Conservation (phyloP, 2,888 invertebrate genomes). For the Arrhopalites spinosus region DNA sequence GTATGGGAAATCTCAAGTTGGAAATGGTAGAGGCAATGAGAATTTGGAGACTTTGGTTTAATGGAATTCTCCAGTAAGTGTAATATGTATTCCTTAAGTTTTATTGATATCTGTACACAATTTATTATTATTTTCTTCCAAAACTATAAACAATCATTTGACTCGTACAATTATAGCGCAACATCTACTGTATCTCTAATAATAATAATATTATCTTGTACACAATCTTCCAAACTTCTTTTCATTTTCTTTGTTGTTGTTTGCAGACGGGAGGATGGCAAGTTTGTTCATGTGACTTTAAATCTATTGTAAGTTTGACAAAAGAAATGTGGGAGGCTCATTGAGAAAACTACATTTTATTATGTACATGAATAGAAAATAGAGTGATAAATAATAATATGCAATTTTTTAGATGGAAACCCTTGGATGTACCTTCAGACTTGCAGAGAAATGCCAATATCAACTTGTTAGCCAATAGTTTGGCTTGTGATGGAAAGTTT, state of each 20-base stretch:
- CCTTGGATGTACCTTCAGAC: conserved; percentile 48
- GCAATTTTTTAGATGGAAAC: conserved; percentile 50
- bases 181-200: too few relatives aligned
- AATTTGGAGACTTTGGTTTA: conserved; percentile 70
- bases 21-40: conserved; percentile 67
- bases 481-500: conserved; percentile 42
- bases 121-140: background rate
- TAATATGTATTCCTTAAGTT: too few relatives aligned
- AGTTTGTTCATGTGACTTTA: conserved; percentile 62
- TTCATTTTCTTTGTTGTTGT: conserved; percentile 1
- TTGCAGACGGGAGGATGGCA: conserved; percentile 54
- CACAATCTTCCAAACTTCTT: too few relatives aligned
- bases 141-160: background rate
- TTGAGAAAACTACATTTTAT: too few relatives aligned
- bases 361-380: too few relatives aligned
- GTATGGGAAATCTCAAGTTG: conserved; percentile 63
- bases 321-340: too few relatives aligned
- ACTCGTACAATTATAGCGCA: too few relatives aligned
- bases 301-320: conserved; percentile 71
- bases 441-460: conserved; percentile 49
- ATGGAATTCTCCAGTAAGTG: conserved; percentile 68
- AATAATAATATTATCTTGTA: conserved; percentile 14
- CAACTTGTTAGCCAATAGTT: conserved; percentile 43
- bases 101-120: conserved; percentile 55
- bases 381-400: too few relatives aligned